Evolutionary conservation across 2,888 invertebrate genomes (phyloP).

Genomic region (Lordiphosa fenestrarum): DNA sequence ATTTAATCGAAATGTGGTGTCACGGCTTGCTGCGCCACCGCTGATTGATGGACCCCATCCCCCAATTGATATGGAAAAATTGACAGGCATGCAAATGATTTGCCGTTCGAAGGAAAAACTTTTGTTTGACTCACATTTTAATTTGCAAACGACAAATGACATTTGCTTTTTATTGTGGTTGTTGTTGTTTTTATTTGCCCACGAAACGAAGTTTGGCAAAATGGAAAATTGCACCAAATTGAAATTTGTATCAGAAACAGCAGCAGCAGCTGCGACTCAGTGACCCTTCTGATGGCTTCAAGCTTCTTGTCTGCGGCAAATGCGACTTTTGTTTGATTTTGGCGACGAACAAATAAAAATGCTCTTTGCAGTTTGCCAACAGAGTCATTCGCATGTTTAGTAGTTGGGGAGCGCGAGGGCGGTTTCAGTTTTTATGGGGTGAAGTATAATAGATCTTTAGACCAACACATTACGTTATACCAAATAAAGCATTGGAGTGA

Average conservation of each 20-base stretch:
- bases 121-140: conserved; percentile 32
- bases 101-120: neutral
- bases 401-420: neutral
- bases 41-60: conserved; percentile 60
- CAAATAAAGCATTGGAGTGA: too few relatives aligned
- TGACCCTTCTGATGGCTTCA: conserved; percentile 24
- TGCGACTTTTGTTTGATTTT: conserved; percentile 27
- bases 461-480: too few relatives aligned
- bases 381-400: conserved; percentile 36
- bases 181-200: conserved; percentile 17
- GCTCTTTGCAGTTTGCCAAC: conserved; percentile 29
- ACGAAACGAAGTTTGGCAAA: conserved; percentile 25
- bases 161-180: conserved; percentile 52
- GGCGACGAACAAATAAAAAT: conserved; percentile 22
- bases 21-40: conserved; percentile 20
- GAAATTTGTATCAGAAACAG: conserved; percentile 43
- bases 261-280: conserved; percentile 31
- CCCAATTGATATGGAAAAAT: conserved; percentile 28
- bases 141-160: conserved; percentile 58
- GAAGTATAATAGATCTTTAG: too few relatives aligned
- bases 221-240: conserved; percentile 45
- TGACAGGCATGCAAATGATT: conserved; percentile 27
- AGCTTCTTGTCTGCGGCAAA: conserved; percentile 7
- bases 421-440: too few relatives aligned
- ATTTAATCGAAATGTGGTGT: conserved; percentile 71